phyloP scores from a whole-genome alignment of 2,113 vertebrate genomes.

The Mionectes macconnelli region DNA sequence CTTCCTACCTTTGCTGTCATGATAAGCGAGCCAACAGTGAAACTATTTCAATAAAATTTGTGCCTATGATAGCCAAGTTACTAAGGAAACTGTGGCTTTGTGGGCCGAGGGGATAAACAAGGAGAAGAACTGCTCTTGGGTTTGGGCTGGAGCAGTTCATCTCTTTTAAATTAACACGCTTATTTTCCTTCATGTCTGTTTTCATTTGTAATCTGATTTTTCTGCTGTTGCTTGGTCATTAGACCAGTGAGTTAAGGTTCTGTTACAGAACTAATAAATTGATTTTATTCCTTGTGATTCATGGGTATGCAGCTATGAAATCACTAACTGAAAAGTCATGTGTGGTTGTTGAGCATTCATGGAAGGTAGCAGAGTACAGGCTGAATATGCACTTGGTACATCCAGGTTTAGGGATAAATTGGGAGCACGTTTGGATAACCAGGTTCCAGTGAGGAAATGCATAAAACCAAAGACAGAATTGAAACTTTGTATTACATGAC shows the following conservation, averaged over 20 bases:
- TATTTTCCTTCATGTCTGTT: not conserved
- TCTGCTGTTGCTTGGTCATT: not conserved
- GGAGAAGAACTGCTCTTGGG: not conserved
- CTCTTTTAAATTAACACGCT: not conserved
- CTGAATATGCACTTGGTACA: not conserved
- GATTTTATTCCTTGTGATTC: not conserved
- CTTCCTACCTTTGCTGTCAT: not conserved
- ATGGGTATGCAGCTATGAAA: not conserved
- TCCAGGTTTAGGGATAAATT: not conserved
- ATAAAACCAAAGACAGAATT: not conserved
- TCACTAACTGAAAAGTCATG: rapidly evolving
- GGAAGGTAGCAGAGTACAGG: not conserved
- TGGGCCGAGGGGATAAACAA: not conserved
- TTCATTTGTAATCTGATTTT: not conserved
- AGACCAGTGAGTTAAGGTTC: not conserved
- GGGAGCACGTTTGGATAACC: not conserved
- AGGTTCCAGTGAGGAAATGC: not conserved
- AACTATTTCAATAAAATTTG: not conserved
- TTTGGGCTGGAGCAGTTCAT: not conserved
- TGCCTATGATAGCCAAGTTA: not conserved
- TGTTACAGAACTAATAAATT: not conserved
- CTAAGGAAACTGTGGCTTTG: not conserved
- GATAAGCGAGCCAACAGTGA: not conserved
- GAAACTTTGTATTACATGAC: not conserved
- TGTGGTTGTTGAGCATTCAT: not conserved